phyloP scores from a whole-genome alignment of 2,888 invertebrate species.

The Andrena bicolor region DNA sequence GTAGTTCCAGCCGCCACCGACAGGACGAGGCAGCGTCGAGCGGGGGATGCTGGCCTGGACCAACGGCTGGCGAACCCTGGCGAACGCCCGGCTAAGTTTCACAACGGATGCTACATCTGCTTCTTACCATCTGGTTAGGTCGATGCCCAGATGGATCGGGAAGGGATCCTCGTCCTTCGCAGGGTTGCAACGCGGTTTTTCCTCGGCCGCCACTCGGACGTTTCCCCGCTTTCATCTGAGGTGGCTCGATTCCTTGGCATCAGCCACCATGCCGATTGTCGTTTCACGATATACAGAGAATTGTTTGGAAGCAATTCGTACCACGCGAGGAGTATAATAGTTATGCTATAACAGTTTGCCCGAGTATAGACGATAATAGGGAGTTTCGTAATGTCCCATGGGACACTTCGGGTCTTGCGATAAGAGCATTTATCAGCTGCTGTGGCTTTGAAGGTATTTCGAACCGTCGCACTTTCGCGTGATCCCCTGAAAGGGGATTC shows the following conservation, averaged over 20 bases:
- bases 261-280: neutral
- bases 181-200: conserved; percentile 2
- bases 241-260: conserved; percentile 6
- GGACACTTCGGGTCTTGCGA: neutral
- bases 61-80: conserved; percentile 80
- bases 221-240: neutral
- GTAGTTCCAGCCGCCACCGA: conserved; percentile 64
- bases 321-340: too few species aligned
- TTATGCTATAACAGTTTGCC: neutral
- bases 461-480: neutral
- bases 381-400: neutral
- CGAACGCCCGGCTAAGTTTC: conserved; percentile 54
- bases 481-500: neutral
- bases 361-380: neutral
- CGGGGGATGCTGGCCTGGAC: conserved; percentile 80
- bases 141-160: conserved; percentile 34
- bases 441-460: neutral
- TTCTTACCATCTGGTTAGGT: conserved; percentile 65
- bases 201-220: neutral
- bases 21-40: conserved; percentile 73
- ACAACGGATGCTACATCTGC: conserved; percentile 29
- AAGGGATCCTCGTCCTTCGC: neutral
- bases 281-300: too few species aligned
- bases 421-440: neutral
- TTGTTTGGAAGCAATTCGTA: too few species aligned